phyloP scores from a whole-genome alignment of 2,888 invertebrate genomes.

The Cheilosia grossa region DNA sequence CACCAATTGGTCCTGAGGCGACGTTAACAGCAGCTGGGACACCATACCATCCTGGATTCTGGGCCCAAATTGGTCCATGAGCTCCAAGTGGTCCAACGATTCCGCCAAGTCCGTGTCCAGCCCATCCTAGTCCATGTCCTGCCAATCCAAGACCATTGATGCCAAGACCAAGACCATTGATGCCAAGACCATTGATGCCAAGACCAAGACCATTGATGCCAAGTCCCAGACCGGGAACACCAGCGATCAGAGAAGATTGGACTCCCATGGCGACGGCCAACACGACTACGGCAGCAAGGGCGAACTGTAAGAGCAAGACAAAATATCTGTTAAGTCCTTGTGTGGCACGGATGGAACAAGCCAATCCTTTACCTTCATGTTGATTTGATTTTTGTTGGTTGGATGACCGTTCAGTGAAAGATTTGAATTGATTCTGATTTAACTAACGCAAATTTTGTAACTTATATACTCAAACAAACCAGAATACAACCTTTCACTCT shows the following conservation, averaged over 20 bases:
- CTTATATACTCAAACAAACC: constrained; percentile 57
- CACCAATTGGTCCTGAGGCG: constrained; percentile 52
- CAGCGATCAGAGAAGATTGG: constrained; percentile 81
- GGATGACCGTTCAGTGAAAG: constrained; percentile 61
- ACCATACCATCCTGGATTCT: constrained; percentile 41
- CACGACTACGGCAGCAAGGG: constrained; percentile 78
- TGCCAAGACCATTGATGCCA: constrained; percentile 19
- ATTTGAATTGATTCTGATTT: constrained; percentile 69
- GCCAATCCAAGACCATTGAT: not conserved
- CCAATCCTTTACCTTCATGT: constrained; percentile 66
- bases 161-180: constrained; percentile 18
- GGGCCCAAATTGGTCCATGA: constrained; percentile 17
- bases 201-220: constrained; percentile 32
- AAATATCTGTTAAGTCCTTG: not conserved
- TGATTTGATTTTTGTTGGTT: constrained; percentile 43
- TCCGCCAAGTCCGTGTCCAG: constrained; percentile 44
- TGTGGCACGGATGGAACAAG: not conserved
- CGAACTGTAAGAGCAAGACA: constrained; percentile 77
- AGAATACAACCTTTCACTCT: constrained; percentile 57
- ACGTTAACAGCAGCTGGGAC: constrained; percentile 69
- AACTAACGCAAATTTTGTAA: constrained; percentile 52
- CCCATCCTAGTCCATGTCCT: constrained; percentile 21
- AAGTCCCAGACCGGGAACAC: constrained; percentile 55
- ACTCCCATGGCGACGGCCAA: constrained; percentile 81
- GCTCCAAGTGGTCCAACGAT: constrained; percentile 27